Evolutionary conservation across 2,888 invertebrate genomes (phyloP), one percentile per base, ranked within the genome.

Genomic region (Trypoxylon attenuatum): DNA sequence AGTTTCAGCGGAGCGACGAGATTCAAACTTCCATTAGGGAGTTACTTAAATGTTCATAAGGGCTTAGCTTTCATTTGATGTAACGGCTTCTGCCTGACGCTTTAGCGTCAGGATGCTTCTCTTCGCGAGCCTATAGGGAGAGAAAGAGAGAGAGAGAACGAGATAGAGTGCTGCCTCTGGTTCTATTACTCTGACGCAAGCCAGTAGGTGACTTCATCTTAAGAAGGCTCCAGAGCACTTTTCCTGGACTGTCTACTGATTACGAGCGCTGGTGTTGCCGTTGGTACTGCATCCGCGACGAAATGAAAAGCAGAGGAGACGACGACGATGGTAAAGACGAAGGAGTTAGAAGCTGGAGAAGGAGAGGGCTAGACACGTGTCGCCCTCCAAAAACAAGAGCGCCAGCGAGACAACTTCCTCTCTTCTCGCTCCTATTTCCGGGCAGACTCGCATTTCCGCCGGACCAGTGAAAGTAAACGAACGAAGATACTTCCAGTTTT

Each of bases 1-100:
- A 78, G 69, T 78, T 71, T 69, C 61, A 45, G 43, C 63, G 43
- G 22, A 59, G 58, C 70, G 68, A 69, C 63, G 67, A 27, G 67
- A 63, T 55, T 59, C 62, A 62, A 69, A 71, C 67, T 69, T 77
- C 74, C 74, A 77, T 77, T 73, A 76, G 68, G 53, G 66, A 73
- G 74, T 76, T 73, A 74, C 76, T 77, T 69, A 72, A 74, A 74
- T 71, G 71, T 73, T 76, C 73, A 70, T 71, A 70, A 77, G 70
- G 69, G 69, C 56, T 71, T 50, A 47, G 71, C 65, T 66, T 71
- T 69, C 56, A 56, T 63, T 70, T 63, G 51, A 56, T 53, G 59
- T 45, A 60, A 51, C 57, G 67, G 53, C 27, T 27, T 39, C 55
- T 22, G 59, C 57, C 58, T 56, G 61, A 58, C 46, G 65, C 55